Base-by-base conservation (phyloP, 1,140 invertebrate genomes). In the Plodia interpunctella region DNA sequence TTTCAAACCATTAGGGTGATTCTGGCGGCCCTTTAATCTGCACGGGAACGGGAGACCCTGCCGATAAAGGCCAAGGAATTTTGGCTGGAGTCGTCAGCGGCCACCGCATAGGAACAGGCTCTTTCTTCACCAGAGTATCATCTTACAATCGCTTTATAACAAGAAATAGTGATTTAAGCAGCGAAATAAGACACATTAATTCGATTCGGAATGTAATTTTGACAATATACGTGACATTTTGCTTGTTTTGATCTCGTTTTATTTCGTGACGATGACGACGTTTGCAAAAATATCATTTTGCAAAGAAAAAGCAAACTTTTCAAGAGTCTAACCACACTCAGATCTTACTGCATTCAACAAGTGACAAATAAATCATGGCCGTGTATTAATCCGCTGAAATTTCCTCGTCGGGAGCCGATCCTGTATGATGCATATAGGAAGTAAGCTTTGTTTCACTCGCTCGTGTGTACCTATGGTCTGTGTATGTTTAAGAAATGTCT, bases 11-110 rank as follows among this genome's bases (percentile, higher is more conserved):
- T n/a, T 44, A 86, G 83, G 83, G 83, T 13, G 83, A 86, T 65
- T 86, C 83, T 2, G 83, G 83, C 5, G 83, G 83, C 9, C 80
- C 83, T 10, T 57, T 86, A 5, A 78, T 84, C 2, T 86, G 80
- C 53, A 20, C 35, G 30, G 55, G 63, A 2, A 80, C 80, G 0
- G 67, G 66, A 3, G 78, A 86, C 44, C 74, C 74, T 0, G 68
- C 72, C 0, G 80, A 83, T n/a, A 30, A 13, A 19, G 51, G 20
- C 0, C 70, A 64, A 30, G 80, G 80, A 0, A 15, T 84, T 15
- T 54, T 83, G 30, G 76, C 83, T 0, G 83, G 81, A 0, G 53
- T 86, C 6, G 74, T 79, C 2, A 78, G 72, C 53, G 78, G 83
- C 2, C 32, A 70, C 25, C 59, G 57, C 0, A 4, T 17, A 0